phyloP scores from a whole-genome alignment of 2,797 vertebrate species.

The Eremophila alpestris region DNA sequence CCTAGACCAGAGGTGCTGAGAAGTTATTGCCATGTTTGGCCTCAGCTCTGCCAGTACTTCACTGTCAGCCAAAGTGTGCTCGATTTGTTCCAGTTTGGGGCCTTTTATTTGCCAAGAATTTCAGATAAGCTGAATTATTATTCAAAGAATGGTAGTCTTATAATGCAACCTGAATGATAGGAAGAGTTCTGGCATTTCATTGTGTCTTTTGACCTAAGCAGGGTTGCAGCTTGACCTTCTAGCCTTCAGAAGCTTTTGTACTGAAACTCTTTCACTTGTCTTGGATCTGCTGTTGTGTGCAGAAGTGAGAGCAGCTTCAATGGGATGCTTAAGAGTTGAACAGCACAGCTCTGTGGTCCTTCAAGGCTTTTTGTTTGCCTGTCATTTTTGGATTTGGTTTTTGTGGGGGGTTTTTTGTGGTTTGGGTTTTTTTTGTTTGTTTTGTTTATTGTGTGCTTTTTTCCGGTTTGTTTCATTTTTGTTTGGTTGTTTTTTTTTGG shows the following conservation, averaged over 20 bases:
- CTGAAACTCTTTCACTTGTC: not conserved
- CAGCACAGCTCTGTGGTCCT: not conserved
- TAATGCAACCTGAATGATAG: not conserved
- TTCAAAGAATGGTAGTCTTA: not conserved
- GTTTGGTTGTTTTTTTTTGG: not conserved
- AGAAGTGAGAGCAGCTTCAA: slow-evolving; percentile 6
- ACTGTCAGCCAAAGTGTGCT: not conserved
- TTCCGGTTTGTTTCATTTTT: not conserved
- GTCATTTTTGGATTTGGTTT: not conserved
- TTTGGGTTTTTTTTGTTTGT: not conserved
- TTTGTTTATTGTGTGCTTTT: not conserved
- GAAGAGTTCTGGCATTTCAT: slow-evolving; percentile 18
- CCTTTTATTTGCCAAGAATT: not conserved
- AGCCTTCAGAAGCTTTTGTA: slow-evolving; percentile 1
- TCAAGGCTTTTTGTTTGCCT: not conserved
- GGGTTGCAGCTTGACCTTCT: slow-evolving; percentile 20
- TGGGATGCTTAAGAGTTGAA: not conserved
- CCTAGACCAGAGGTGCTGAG: not conserved
- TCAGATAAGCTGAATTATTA: not conserved
- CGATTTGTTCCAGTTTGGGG: not conserved
- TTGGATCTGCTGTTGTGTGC: not conserved
- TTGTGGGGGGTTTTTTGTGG: not conserved
- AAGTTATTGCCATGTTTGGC: not conserved
- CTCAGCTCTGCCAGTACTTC: not conserved
- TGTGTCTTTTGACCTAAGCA: slow-evolving; percentile 5